phyloP scores from a whole-genome alignment of 2,797 vertebrate species.

The Enteromius unitaeniatus region DNA sequence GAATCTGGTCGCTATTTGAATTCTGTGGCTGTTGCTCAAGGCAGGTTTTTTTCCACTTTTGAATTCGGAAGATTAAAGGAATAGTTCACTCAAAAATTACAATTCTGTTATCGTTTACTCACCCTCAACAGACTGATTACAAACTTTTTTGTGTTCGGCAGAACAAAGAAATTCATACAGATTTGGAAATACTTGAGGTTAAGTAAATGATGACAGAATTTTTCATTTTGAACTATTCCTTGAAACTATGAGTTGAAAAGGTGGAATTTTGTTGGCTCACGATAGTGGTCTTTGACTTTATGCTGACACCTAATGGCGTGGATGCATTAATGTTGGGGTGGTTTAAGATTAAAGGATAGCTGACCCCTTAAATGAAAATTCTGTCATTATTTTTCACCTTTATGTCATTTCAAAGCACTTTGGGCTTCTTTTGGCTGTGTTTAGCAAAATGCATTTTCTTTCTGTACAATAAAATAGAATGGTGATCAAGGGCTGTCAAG shows the following conservation, averaged over 20 bases:
- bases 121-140: too few relatives aligned
- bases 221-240: too few relatives aligned
- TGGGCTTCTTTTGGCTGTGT: background rate
- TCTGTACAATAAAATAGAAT: background rate
- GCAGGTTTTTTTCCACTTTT: background rate
- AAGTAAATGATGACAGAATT: too few relatives aligned
- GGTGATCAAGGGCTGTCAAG: background rate
- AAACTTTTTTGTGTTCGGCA: too few relatives aligned
- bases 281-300: background rate
- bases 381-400: background rate
- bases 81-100: too few relatives aligned
- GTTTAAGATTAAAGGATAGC: background rate
- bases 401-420: background rate
- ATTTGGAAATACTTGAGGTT: too few relatives aligned
- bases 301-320: background rate
- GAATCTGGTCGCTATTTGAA: background rate
- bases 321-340: background rate
- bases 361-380: background rate
- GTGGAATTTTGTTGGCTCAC: background rate
- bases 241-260: background rate
- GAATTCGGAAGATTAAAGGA: background rate
- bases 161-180: too few relatives aligned
- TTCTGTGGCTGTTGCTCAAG: constrained; percentile 14
- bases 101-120: too few relatives aligned
- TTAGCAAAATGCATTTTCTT: background rate